Evolutionary conservation across 2,797 vertebrate species (phyloP).

Genomic region (Galaxias olidus): DNA sequence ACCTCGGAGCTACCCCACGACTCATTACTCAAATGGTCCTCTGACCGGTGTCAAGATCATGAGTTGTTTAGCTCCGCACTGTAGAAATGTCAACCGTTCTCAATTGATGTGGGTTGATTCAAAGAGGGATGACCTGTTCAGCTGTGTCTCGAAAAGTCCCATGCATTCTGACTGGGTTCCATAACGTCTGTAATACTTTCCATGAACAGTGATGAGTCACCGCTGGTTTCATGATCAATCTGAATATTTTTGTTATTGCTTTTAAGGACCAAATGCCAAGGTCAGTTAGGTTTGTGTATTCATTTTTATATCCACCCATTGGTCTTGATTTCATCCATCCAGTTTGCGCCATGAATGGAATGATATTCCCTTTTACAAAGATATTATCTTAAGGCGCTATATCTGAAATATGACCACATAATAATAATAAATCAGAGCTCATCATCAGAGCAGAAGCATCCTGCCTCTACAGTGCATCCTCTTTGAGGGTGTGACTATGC

Average conservation of each 20-base stretch:
- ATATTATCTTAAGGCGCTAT: conserved; percentile 68
- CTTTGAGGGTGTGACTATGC: conserved; percentile 70
- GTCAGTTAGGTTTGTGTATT: conserved; percentile 55
- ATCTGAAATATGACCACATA: conserved; percentile 60
- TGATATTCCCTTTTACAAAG: conserved; percentile 61
- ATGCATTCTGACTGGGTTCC: no score
- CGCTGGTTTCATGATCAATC: conserved; percentile 49
- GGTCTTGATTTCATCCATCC: conserved; percentile 64
- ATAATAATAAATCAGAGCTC: conserved; percentile 68
- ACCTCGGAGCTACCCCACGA: no score
- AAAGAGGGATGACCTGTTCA: conserved; percentile 20
- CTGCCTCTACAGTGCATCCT: conserved; percentile 54
- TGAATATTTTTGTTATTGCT: conserved; percentile 63
- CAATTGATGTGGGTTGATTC: conserved; percentile 29
- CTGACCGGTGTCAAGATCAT: no score
- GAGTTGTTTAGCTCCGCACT: conserved; percentile 18
- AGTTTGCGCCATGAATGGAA: conserved; percentile 54
- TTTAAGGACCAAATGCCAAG: conserved; percentile 58
- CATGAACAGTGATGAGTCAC: no score
- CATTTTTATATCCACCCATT: conserved; percentile 56
- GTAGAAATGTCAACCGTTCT: conserved; percentile 62
- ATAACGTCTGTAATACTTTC: no score
- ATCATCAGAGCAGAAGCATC: conserved; percentile 64
- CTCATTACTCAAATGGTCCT: no score
- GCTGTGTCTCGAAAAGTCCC: no score